Evolutionary conservation across 2,113 vertebrate species (phyloP).

Genomic region (Engraulis encrasicolus): DNA sequence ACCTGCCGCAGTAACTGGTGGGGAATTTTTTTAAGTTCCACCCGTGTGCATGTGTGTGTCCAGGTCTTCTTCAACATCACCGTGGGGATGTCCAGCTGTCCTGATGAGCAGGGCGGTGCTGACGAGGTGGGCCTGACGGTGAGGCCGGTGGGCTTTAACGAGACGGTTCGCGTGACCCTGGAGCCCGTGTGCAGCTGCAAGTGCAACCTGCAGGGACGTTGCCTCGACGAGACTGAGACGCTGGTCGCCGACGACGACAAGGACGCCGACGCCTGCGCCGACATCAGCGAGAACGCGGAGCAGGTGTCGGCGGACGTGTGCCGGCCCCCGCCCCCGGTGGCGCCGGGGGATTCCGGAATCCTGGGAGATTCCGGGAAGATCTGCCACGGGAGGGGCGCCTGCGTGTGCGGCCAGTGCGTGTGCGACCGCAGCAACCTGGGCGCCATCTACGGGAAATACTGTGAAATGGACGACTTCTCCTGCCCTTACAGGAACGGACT

Average conservation of each 20-base stretch:
- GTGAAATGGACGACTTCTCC: constrained; percentile 94
- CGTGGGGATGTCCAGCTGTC: constrained; percentile 81
- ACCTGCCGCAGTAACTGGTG: too few relatives aligned
- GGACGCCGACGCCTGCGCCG: constrained; percentile 50
- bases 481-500: constrained; percentile 84
- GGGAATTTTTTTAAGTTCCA: too few relatives aligned
- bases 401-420: constrained; percentile 86
- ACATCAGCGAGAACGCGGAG: constrained; percentile 33
- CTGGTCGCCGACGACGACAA: constrained; percentile 57
- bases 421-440: constrained; percentile 87
- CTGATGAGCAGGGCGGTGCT: constrained; percentile 65
- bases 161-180: constrained; percentile 82
- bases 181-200: constrained; percentile 80
- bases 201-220: constrained; percentile 71
- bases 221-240: constrained; percentile 67
- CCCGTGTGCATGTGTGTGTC: not conserved
- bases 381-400: constrained; percentile 87
- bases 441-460: constrained; percentile 87
- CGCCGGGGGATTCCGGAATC: too few relatives aligned
- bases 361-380: constrained; percentile 73
- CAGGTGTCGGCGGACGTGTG: constrained; percentile 59
- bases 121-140: constrained; percentile 77
- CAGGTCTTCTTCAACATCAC: constrained; percentile 93
- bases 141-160: constrained; percentile 94
- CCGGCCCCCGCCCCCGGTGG: too few relatives aligned